Percentiles rank a stretch among this genome's conserved stretches.
Conservation (phyloP, 2,797 vertebrate genomes). For the Rhinichthys osculus region DNA sequence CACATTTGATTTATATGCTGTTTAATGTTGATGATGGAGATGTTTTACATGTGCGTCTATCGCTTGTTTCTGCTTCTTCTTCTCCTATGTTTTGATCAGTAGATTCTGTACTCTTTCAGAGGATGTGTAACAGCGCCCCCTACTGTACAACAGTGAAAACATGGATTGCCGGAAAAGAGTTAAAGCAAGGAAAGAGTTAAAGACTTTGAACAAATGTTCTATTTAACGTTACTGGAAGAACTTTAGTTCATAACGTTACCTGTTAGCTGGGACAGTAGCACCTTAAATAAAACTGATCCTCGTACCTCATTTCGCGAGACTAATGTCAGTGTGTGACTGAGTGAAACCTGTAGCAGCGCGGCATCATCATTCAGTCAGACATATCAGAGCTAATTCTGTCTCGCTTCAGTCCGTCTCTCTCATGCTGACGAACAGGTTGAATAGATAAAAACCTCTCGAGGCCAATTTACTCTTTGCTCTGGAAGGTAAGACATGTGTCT, state of each 20-base stretch:
- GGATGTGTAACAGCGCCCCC: not conserved
- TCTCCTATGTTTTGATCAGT: not conserved
- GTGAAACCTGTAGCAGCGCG: not conserved
- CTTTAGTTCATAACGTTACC: not conserved
- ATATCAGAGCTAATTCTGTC: slow-evolving; percentile 17
- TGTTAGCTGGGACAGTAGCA: not conserved
- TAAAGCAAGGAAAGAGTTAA: not conserved
- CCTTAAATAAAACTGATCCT: not conserved
- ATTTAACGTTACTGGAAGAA: not conserved
- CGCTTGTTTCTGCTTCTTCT: not conserved
- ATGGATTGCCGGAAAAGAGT: not conserved
- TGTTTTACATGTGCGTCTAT: not conserved
- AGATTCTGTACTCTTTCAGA: not conserved
- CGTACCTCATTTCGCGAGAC: not conserved
- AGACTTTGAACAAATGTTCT: not conserved
- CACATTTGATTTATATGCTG: not conserved
- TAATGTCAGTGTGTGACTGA: not conserved
- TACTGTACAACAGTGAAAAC: not conserved
- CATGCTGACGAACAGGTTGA: slow-evolving; percentile 54
- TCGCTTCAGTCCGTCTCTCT: slow-evolving; percentile 37
- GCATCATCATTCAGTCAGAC: slow-evolving; percentile 29
- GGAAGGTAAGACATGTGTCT: slow-evolving; percentile 51
- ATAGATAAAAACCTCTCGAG: slow-evolving; percentile 56
- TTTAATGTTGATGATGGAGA: not conserved
- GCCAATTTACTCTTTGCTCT: slow-evolving; percentile 57